Evolutionary conservation across 1,140 invertebrate genomes (phyloP).

Genomic region (Drosophila tropicalis): DNA sequence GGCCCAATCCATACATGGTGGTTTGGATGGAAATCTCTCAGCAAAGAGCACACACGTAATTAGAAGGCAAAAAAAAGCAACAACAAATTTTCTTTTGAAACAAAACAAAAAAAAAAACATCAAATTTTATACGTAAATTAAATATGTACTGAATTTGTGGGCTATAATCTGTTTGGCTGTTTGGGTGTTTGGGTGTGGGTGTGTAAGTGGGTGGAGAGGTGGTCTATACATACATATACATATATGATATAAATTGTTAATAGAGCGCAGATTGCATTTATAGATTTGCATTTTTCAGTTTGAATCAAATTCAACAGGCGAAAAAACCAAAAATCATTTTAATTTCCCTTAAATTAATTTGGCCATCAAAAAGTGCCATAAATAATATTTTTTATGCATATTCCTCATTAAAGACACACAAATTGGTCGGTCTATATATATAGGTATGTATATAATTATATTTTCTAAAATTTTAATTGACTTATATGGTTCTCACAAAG

Average conservation of each 20-base stretch:
- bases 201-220: constrained; percentile 28
- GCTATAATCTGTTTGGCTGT: constrained; percentile 46
- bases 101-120: constrained; percentile 54
- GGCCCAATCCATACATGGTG: constrained; percentile 79
- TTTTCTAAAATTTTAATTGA: constrained; percentile 36
- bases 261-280: constrained; percentile 65
- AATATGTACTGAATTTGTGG: constrained; percentile 30
- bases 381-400: constrained; percentile 26
- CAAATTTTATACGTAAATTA: constrained; percentile 35
- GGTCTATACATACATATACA: constrained; percentile 34
- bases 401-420: constrained; percentile 29
- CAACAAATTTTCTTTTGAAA: constrained; percentile 59
- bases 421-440: background rate
- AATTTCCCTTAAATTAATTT: constrained; percentile 27
- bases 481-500: constrained; percentile 48
- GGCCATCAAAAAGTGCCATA: constrained; percentile 28
- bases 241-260: constrained; percentile 66
- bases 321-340: constrained; percentile 5
- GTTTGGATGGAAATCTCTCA: constrained; percentile 67
- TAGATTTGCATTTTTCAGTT: constrained; percentile 40
- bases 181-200: constrained; percentile 39
- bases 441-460: background rate
- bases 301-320: background rate
- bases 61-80: constrained; percentile 59
- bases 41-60: constrained; percentile 60